These are phyloP conservation scores for Limonius californicus DNA, from an alignment of 1,140 invertebrate genomes.

Conservation along the genomic window DNA sequence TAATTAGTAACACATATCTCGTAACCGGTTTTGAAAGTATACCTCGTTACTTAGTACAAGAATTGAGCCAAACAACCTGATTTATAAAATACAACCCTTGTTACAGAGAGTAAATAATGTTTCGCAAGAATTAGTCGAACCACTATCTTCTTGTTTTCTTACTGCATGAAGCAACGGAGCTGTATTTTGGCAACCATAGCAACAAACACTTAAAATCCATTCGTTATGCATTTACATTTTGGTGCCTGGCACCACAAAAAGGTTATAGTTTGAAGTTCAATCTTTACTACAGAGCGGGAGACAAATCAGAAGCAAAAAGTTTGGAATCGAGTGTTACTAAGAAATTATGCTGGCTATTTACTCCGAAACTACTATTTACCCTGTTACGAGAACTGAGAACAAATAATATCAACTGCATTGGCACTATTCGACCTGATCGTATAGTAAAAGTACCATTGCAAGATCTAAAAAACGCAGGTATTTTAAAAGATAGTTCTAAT, in stretches of 20 bases:
- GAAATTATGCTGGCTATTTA: constrained; percentile 22
- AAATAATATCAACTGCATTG: constrained; percentile 1
- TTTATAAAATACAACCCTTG: constrained; percentile 21
- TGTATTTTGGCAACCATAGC: constrained; percentile 27
- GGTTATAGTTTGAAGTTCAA: constrained; percentile 19
- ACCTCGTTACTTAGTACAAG: constrained; percentile 11
- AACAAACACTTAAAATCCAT: constrained; percentile 33
- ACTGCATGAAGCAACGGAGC: constrained; percentile 31
- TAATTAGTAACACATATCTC: constrained; percentile 16
- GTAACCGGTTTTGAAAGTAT: constrained; percentile 22
- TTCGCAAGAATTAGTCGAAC: constrained; percentile 13
- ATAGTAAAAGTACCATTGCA: constrained; percentile 19
- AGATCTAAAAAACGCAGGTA: constrained; percentile 21
- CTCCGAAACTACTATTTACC: no score
- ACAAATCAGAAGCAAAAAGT: constrained; percentile 21
- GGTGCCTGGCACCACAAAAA: constrained; percentile 11
- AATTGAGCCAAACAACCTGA: constrained; percentile 1
- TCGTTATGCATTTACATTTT: constrained; percentile 24
- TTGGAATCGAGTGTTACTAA: constrained; percentile 21
- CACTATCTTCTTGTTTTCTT: constrained; percentile 19
- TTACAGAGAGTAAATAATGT: constrained; percentile 20
- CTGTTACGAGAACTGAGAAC: constrained; percentile 14
- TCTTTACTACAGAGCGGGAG: constrained; percentile 18
- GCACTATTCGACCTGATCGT: constrained; percentile 20
- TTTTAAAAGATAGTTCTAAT: constrained; percentile 1